Percentiles rank a stretch among this genome's conserved stretches.
phyloP scores from a whole-genome alignment of 2,797 vertebrate species.

The Etheostoma perlongum region DNA sequence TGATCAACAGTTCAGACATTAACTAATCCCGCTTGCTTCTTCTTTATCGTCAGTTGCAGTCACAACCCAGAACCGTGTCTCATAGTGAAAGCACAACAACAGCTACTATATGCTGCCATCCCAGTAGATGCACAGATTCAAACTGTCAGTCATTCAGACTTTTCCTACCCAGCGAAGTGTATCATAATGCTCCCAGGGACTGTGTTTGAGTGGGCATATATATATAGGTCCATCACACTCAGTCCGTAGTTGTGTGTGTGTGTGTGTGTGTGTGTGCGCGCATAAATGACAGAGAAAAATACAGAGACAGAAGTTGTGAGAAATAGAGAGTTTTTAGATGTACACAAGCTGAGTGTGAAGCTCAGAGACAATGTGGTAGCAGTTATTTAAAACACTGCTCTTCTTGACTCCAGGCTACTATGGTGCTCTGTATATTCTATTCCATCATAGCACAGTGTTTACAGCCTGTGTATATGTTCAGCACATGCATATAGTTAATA shows the following conservation, averaged over 20 bases:
- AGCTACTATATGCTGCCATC: slow-evolving; percentile 48
- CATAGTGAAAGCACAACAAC: slow-evolving; percentile 52
- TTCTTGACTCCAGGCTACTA: slow-evolving; percentile 31
- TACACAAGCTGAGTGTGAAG: slow-evolving; percentile 37
- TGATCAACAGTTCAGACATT: slow-evolving; percentile 1
- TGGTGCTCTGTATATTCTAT: slow-evolving; percentile 37
- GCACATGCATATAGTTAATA: slow-evolving; percentile 18
- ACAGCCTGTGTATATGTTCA: slow-evolving; percentile 42
- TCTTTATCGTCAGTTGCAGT: slow-evolving; percentile 17
- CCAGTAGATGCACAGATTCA: slow-evolving; percentile 26
- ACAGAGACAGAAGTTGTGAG: slow-evolving; percentile 15
- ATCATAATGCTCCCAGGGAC: slow-evolving; percentile 56
- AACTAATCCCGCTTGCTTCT: background rate
- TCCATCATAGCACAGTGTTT: slow-evolving; percentile 37
- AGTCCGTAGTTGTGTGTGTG: too few relatives aligned
- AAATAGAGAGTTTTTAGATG: slow-evolving; percentile 51
- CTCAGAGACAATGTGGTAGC: slow-evolving; percentile 40
- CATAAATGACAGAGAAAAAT: background rate
- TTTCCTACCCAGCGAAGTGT: slow-evolving; percentile 60
- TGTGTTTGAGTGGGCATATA: slow-evolving; percentile 55
- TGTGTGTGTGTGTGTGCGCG: background rate
- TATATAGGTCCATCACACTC: slow-evolving; percentile 47
- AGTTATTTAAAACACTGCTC: slow-evolving; percentile 35
- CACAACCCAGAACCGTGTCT: slow-evolving; percentile 33
- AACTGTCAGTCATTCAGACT: slow-evolving; percentile 39